These are phyloP conservation scores for Maniola jurtina DNA, from an alignment of 1,140 invertebrate species.

Conservation along the genomic window DNA sequence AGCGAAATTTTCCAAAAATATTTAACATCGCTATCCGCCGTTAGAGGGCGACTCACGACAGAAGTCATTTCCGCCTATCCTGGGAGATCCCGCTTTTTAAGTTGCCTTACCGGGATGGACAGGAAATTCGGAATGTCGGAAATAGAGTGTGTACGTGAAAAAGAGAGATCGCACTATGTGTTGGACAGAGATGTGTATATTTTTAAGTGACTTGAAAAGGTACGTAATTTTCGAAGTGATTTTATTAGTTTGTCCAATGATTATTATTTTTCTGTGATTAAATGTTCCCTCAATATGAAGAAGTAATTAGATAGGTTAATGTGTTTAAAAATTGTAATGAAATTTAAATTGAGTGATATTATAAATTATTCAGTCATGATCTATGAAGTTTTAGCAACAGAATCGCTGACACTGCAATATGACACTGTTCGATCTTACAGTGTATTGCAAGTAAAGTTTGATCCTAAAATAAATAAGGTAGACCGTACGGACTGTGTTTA, in stretches of 20 bases:
- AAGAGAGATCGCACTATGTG: constrained; percentile 19
- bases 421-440: too few relatives aligned
- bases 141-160: constrained; percentile 67
- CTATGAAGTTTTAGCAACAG: too few relatives aligned
- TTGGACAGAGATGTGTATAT: constrained; percentile 17
- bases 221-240: not conserved
- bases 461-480: too few relatives aligned
- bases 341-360: too few relatives aligned
- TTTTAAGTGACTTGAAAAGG: not conserved
- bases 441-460: too few relatives aligned
- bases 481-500: too few relatives aligned
- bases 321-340: too few relatives aligned
- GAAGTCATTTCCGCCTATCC: constrained; percentile 66
- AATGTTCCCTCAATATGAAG: too few relatives aligned
- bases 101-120: constrained; percentile 49
- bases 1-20: constrained; percentile 11
- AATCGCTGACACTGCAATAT: too few relatives aligned
- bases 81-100: constrained; percentile 66
- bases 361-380: too few relatives aligned
- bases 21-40: constrained; percentile 21
- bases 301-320: too few relatives aligned
- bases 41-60: constrained; percentile 54
- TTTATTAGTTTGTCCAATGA: not conserved
- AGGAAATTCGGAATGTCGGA: constrained; percentile 65
- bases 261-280: too few relatives aligned